Evolutionary conservation across 2,113 vertebrate species (phyloP), one percentile per base, ranked within the genome.

Genomic region (Channa maculata): DNA sequence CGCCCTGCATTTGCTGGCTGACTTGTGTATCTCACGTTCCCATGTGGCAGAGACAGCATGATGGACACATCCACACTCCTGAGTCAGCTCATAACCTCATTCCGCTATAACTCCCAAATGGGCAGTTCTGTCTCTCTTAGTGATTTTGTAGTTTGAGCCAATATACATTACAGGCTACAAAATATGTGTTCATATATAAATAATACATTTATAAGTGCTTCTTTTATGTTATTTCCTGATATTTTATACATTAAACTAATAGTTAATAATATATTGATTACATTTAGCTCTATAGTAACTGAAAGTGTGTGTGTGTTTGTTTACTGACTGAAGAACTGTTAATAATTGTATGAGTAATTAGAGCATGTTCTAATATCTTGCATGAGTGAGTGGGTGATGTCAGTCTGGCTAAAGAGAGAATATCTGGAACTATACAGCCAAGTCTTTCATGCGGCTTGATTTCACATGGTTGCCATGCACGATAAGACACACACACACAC

Each of bases 1-100:
- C 68, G 55, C 58, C 53, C 5, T 34, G 15, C 34, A 44, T 45
- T 37, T 79, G 43, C 50, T 1, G 46, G 50, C 66, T 71, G 82
- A 80, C 80, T 85, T 71, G 69, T 57, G 55, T 65, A 44, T 69
- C 79, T 41, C 65, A 59, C 45, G n/a, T 48, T 72, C 80, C 80
- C 82, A 9, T 57, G 73, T 71, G 76, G 65, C 67, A 54, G 50
- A 57, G 63, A 51, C 11, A 66, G 64, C 46, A 11, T 37, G 63
- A 71, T 36, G 15, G 38, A 51, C 54, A 55, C 38, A 0, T 70
- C 36, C 41, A 58, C 54, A 36, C 7, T 43, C 51, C 39, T 5
- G 55, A 52, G n/a, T 58, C 54, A 33, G 57, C 60, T 61, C 49
- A 6, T 55, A 11, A 12, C 36, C n/a, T 50, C 61, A 57, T 52